Base-by-base conservation (phyloP, 2,797 vertebrate genomes). In the Nasua narica region DNA sequence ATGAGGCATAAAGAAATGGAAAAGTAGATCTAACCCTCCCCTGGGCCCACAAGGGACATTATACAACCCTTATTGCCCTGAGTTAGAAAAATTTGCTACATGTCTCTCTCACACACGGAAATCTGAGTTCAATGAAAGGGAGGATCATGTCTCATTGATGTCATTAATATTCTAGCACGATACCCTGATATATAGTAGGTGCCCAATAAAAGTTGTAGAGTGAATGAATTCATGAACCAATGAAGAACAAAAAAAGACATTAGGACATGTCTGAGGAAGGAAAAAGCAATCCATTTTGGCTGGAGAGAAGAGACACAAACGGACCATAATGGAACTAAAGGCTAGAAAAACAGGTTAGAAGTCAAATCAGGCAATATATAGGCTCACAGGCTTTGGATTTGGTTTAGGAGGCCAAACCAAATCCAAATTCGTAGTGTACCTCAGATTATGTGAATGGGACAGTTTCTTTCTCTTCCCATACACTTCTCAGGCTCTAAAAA, bases 401-500 rank as follows among this genome's bases (percentile, higher is more conserved):
- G 76, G 32, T 58, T 62, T 82, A 62, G 46, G 77, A 82, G 43
- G 58, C 62, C 43, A n/a, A n/a, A n/a, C n/a, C n/a, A n/a, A n/a
- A n/a, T n/a, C n/a, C n/a, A n/a, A n/a, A n/a, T 83, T 54, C 85
- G 60, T 78, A 81, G 25, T 37, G 1, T 74, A 70, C 29, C 69
- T 87, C 76, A 81, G 37, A 58, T 89, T 86, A 91, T 52, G n/a
- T 87, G 43, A 95, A 46, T 77, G 43, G 76, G 74, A 77, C 32
- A 95, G 35, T 76, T 83, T 69, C 65, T 87, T 95, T 93, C 58
- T 91, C 70, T 92, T 90, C 87, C 40, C 52, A 87, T 85, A 82
- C 16, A 87, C 85, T 96, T 96, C 67, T 84, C 46, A 78, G 79
- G 65, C 40, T 94, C 85, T 60, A 94, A 95, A 96, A 95, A 91